Evolutionary conservation across 2,797 vertebrate species (phyloP), one percentile per base, ranked within the genome.

Genomic region (Huso huso): DNA sequence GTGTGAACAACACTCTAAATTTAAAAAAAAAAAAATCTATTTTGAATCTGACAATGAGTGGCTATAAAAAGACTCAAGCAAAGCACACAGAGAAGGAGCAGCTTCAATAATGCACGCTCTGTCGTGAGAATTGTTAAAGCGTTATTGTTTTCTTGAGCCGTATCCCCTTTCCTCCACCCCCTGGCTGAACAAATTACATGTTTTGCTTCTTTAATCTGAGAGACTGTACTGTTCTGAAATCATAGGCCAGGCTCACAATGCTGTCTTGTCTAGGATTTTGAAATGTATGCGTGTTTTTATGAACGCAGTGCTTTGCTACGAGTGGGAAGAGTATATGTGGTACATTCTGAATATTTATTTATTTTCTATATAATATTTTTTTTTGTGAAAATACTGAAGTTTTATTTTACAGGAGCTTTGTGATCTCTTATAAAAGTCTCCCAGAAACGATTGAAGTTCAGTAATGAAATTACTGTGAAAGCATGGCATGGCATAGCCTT

Each of bases 181-280:
- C 81, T 77, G 73, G 76, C 77, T 69, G 61, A 57, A 70, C 82
- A 81, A 77, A 78, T 79, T 72, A 79, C 82, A 69, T 61, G 62
- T 62, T 48, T 49, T 63, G 60, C 77, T 76, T 74, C 69, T 88
- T 89, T 89, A 84, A 90, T 84, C 83, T 77, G 23, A 37, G 23
- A 37, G 23, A 37, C 23, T 70, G 78, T 78, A 75, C 74, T 66
- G 49, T 73, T 60, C 76, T 83, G 82, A 85, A 86, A 81, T 88
- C 82, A 83, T 77, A 81, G 79, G 48, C 61, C 51, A 58, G 69
- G 63, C 52, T 69, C 73, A 91, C 87, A 91, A 89, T 86, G 77
- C 74, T 75, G 70, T 79, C 79, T 86, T 76, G 84, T 68, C 65
- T 73, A 10, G 15, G 64, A 71, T 78, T 76, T 77, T 83, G 81